Evolutionary conservation across 2,797 vertebrate genomes (phyloP).

Genomic region (Pantherophis alleghaniensis): DNA sequence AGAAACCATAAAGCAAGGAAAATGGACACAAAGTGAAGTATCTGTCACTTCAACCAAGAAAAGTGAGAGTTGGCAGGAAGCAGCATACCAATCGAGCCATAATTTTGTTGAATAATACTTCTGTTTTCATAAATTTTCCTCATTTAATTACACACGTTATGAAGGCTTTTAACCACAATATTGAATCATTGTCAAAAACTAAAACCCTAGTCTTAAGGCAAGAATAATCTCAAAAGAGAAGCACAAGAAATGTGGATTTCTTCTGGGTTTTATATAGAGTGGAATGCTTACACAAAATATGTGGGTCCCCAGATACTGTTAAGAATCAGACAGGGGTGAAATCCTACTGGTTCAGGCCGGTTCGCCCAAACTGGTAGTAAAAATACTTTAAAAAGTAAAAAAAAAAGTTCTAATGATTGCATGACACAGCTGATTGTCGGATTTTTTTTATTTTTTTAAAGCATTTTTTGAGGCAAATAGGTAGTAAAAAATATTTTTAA

Average conservation of each 20-base stretch:
- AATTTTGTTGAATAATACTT: conserved; percentile 32
- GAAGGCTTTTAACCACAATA: conserved; percentile 31
- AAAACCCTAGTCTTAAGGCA: neutral
- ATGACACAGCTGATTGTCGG: no score
- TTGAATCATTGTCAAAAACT: conserved; percentile 36
- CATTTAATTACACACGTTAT: conserved; percentile 35
- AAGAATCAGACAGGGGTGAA: no score
- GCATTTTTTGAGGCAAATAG: no score
- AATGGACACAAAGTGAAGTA: neutral
- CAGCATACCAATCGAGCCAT: conserved; percentile 22
- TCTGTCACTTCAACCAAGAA: conserved; percentile 18
- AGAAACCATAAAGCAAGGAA: conserved; percentile 23
- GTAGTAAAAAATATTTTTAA: no score
- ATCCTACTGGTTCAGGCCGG: no score
- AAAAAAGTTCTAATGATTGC: no score
- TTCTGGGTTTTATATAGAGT: neutral
- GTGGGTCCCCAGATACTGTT: neutral
- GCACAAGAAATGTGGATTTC: neutral
- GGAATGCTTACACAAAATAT: neutral
- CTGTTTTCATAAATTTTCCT: conserved; percentile 36
- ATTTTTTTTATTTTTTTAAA: no score
- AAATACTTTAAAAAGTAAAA: no score
- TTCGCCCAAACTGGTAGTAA: no score
- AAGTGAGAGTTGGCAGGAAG: conserved; percentile 21
- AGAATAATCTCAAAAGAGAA: neutral